These are phyloP conservation scores for Drosophila lini DNA, from an alignment of 1,140 invertebrate species.

Conservation along the genomic window DNA sequence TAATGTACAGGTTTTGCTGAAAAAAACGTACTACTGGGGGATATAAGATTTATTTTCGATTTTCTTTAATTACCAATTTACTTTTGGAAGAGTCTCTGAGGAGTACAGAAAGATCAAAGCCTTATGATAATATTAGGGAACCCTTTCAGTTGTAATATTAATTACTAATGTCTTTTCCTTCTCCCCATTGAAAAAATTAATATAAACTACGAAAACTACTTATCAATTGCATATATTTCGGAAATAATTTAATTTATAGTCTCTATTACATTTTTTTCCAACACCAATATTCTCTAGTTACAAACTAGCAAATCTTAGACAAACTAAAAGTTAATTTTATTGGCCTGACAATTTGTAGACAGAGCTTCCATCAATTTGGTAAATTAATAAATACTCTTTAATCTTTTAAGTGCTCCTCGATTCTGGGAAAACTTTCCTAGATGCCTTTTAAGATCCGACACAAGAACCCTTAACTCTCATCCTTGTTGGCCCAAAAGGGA, in stretches of 20 bases:
- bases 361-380: constrained; percentile 1
- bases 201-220: too few relatives aligned
- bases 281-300: too few relatives aligned
- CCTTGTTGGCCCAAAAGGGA: constrained; percentile 14
- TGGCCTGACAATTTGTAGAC: neutral
- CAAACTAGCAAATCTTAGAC: neutral
- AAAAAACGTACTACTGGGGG: too few relatives aligned
- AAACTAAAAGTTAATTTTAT: neutral
- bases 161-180: too few relatives aligned
- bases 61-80: neutral
- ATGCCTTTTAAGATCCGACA: neutral
- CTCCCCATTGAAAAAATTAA: too few relatives aligned
- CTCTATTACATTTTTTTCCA: too few relatives aligned
- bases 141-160: neutral
- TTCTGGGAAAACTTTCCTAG: constrained; percentile 7
- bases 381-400: constrained; percentile 26
- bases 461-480: constrained; percentile 11
- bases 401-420: constrained; percentile 27
- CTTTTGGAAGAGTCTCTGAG: neutral
- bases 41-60: neutral
- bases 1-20: too few relatives aligned
- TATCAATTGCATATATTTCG: too few relatives aligned
- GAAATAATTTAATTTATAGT: too few relatives aligned
- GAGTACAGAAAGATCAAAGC: neutral
- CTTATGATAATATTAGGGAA: too few relatives aligned